Evolutionary conservation across 2,888 invertebrate species (phyloP), one percentile per base, ranked within the genome.

Genomic region (Coronaproctus castanopsis): DNA sequence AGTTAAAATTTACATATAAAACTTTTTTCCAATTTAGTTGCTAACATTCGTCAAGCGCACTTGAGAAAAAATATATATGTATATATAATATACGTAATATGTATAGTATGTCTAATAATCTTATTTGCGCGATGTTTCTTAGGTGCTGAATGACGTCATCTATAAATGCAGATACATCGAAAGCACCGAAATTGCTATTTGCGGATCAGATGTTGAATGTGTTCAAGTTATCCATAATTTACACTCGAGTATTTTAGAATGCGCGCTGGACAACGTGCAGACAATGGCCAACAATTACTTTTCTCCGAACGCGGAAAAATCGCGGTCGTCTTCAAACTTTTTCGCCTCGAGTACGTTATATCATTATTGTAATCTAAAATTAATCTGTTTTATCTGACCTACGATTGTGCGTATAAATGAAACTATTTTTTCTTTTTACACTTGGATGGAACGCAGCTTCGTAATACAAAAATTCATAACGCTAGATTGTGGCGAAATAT

Each of bases 61-160:
- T 5, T 36, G 5, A 36, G 8, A 36, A 14, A 14, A 5, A 5
- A 36, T 8, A 36, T 14, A 36, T 14, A 36, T 5, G 14, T 14
- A 14, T 36, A 36, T 5, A 36, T 8, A 36, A 8, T 8, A 14
- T 8, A 14, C 5, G 5, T 36, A 36, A 8, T 36, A 36, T 36
- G 5, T 8, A 8, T 36, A 36, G 5, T 36, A 36, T 36, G 5
- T 8, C 14, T 36, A 8, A 8, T 36, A 8, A 36, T 36, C 14
- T 36, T 14, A 5, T 36, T 36, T 36, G 36, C 36, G 5, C 14
- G 5, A 14, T 21, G 55, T 72, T 23, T 66, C 64, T 1, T 68
- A 77, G 77, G 71, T 72, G 24, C 70, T 80, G 53, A 70, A 74
- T 23, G 80, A 81, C 65, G 70, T 80, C 48, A 78, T 80, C 68